Conservation (phyloP, 1,140 invertebrate genomes). For the Drosophila sp. region DNA sequence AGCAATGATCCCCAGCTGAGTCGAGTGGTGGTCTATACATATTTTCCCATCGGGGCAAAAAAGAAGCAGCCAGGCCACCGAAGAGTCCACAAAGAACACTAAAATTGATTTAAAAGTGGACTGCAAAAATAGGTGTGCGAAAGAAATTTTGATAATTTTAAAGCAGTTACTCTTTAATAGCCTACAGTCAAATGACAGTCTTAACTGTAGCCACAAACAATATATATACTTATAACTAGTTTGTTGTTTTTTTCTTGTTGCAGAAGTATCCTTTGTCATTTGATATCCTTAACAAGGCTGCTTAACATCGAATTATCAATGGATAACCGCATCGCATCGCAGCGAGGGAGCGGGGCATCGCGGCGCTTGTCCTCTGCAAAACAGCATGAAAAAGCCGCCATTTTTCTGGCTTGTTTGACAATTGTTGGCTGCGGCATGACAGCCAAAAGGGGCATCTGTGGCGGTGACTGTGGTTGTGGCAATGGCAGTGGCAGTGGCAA, state of each 20-base stretch:
- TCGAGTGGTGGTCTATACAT: too few species aligned
- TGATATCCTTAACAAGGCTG: background rate
- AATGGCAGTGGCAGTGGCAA: constrained; percentile 37
- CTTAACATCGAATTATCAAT: constrained; percentile 21
- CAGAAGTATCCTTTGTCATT: background rate
- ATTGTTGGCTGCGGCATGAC: constrained; percentile 59
- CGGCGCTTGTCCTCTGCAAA: constrained; percentile 1
- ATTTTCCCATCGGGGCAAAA: too few species aligned
- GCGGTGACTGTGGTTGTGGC: constrained; percentile 21
- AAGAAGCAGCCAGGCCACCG: too few species aligned
- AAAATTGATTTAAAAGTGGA: too few species aligned
- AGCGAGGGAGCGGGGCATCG: background rate
- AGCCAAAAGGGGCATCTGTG: constrained; percentile 29
- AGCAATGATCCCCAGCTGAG: too few species aligned
- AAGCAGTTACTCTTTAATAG: too few species aligned
- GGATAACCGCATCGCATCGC: constrained; percentile 22
- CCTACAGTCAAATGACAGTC: background rate
- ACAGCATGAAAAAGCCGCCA: constrained; percentile 53
- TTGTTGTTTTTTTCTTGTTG: background rate
- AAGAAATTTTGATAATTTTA: too few species aligned
- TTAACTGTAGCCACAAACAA: background rate
- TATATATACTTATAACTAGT: background rate
- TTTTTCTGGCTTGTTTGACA: constrained; percentile 80
- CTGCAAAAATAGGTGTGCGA: too few species aligned
- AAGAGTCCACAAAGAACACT: too few species aligned